These are phyloP conservation scores for Oryzias curvinotus DNA, from an alignment of 2,113 vertebrate species.

Conservation along the genomic window DNA sequence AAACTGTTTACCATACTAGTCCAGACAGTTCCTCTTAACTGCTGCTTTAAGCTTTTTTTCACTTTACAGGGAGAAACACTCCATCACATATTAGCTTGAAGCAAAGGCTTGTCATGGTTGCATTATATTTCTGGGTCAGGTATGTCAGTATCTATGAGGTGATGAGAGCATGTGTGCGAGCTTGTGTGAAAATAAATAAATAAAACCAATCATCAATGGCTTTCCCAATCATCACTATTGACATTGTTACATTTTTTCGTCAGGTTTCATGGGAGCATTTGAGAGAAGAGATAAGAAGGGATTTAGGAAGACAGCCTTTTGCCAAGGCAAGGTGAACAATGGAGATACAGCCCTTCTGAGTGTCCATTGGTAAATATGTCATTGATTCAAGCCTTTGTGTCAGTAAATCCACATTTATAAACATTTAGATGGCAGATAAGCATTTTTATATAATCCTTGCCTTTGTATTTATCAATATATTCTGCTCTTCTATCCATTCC, in stretches of 20 bases:
- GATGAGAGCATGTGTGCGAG: background rate
- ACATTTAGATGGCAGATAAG: too few relatives aligned
- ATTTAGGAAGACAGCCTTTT: conserved; percentile 60
- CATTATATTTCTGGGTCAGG: background rate
- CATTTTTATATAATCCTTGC: too few relatives aligned
- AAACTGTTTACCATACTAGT: too few relatives aligned
- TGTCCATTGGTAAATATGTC: conserved; percentile 15
- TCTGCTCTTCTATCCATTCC: too few relatives aligned
- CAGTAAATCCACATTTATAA: conserved; percentile 4
- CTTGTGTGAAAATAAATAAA: background rate
- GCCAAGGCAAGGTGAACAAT: conserved; percentile 67
- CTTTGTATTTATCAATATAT: too few relatives aligned
- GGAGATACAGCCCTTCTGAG: conserved; percentile 48
- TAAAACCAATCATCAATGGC: too few relatives aligned
- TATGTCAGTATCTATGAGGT: conserved; percentile 2
- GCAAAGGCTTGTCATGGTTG: conserved; percentile 7
- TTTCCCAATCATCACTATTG: conserved; percentile 29
- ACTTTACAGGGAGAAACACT: conserved; percentile 1
- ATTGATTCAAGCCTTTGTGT: conserved; percentile 15
- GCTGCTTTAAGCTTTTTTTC: background rate
- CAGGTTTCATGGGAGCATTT: conserved; percentile 57
- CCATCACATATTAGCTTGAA: conserved; percentile 10
- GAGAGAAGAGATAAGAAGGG: conserved; percentile 62
- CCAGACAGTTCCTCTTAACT: too few relatives aligned
- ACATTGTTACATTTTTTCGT: conserved; percentile 60